Evolutionary conservation across 2,888 invertebrate genomes (phyloP).

Genomic region (Cosmia pyralina): DNA sequence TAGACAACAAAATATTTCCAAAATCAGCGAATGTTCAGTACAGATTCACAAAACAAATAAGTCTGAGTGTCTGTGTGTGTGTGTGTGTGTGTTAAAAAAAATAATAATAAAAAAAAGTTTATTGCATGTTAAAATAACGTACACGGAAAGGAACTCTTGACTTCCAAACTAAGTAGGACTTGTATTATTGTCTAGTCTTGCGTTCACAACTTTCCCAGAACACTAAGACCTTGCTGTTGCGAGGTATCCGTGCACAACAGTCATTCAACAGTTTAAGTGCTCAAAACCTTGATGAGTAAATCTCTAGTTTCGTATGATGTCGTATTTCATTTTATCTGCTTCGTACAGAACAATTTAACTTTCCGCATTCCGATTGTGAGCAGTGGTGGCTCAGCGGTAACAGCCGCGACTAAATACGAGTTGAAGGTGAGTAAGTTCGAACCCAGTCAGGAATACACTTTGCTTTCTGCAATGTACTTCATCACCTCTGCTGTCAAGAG

Average conservation of each 20-base stretch:
- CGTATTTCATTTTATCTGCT: constrained; percentile 1
- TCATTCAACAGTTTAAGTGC: not conserved
- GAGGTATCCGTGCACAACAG: not conserved
- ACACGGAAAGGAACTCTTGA: no score
- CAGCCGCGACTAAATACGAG: not conserved
- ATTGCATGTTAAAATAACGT: no score
- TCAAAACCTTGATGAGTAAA: not conserved
- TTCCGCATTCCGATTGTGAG: constrained; percentile 10
- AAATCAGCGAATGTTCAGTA: not conserved
- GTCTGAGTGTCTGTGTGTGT: not conserved
- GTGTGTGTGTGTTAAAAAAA: no score
- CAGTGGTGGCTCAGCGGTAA: not conserved
- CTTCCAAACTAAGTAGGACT: no score
- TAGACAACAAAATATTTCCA: not conserved
- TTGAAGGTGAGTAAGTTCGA: not conserved
- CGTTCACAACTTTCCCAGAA: not conserved
- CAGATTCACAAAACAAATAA: not conserved
- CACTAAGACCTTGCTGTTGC: not conserved
- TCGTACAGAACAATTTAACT: constrained; percentile 29
- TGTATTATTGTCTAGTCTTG: no score
- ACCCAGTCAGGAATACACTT: not conserved
- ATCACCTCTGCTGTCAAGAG: not conserved
- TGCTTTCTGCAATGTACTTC: not conserved
- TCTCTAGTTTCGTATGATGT: not conserved
- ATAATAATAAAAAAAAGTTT: no score